Base-by-base conservation (phyloP, 2,113 vertebrate genomes). In the Garra rufa region DNA sequence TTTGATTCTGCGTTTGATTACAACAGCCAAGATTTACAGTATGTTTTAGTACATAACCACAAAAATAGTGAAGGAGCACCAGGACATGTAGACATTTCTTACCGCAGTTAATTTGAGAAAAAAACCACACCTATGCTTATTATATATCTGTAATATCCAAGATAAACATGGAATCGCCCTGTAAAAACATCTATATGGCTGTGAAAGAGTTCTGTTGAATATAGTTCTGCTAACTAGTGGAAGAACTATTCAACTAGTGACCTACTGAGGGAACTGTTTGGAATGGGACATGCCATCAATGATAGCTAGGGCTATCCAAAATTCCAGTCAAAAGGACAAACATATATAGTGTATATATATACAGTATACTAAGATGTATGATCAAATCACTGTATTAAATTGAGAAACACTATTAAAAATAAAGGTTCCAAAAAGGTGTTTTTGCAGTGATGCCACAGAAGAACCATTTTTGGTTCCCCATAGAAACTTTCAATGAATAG, bases 221-320 rank as follows among this genome's bases (percentile, higher is more conserved):
- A 85, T 86, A 87, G 91, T 87, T 91, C 90, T 82, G 79, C 44
- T 55, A 81, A 83, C 21, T 71, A 87, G 73, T 44, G 30, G 2
- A 63, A 89, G 85, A 91, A 89, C 88, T 89, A 89, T 41, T 82
- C 55, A 91, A 90, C 87, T 86, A 88, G 4, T 50, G 26, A 28
- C 48, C 55, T 52, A 50, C 46, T 43, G 44, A 61, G 69, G 52
- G 67, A 86, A 76, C 63, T 57, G n/a, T 83, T 30, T 50, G 24
- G 46, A 74, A 80, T 86, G 28, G 61, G 76, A 44, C 38, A 38
- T 76, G 43, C 13, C n/a, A 57, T 76, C 65, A 86, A 85, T 85
- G 34, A 74, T 79, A 80, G 78, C 65, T 84, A 83, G 86, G 83
- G 88, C 84, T 88, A 86, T 43, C 38, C 59, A 63, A 63, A 63